phyloP scores from a whole-genome alignment of 2,797 vertebrate genomes.

The Silurus lanzhouensis region DNA sequence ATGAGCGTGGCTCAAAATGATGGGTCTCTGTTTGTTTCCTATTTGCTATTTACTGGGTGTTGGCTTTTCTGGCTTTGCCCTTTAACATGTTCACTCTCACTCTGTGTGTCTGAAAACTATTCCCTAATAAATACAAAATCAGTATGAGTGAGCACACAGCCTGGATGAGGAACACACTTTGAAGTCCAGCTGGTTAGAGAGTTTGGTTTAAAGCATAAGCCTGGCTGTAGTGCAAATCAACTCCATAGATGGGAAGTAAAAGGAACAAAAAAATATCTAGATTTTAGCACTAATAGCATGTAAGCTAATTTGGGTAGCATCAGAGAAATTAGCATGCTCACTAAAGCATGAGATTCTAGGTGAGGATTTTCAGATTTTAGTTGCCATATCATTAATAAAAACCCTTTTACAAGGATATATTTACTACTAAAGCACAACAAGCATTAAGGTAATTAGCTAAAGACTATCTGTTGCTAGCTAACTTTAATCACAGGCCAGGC shows the following conservation, averaged over 20 bases:
- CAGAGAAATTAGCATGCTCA: background rate
- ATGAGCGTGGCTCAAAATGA: slow-evolving; percentile 3
- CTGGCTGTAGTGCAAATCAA: background rate
- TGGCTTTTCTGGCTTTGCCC: slow-evolving; percentile 5
- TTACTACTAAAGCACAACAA: background rate
- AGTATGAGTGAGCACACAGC: slow-evolving; percentile 23
- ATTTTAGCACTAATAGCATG: background rate
- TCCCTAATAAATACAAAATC: slow-evolving; percentile 42
- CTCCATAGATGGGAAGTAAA: background rate
- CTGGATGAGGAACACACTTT: slow-evolving; percentile 11
- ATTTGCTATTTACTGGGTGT: slow-evolving; percentile 26
- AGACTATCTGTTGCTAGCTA: background rate
- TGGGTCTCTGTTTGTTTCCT: slow-evolving; percentile 20
- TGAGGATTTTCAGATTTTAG: background rate
- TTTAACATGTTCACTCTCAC: slow-evolving; percentile 9
- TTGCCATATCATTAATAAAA: background rate
- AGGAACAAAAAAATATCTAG: background rate
- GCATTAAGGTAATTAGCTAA: background rate
- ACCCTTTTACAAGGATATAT: background rate
- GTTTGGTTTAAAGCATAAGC: background rate
- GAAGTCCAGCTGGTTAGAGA: slow-evolving; percentile 24
- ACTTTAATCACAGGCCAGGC: background rate
- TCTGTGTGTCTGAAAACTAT: slow-evolving; percentile 24
- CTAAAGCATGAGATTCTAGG: background rate
- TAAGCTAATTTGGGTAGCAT: background rate